phyloP scores from a whole-genome alignment of 1,140 invertebrate species.

The Platyscapa corneri region DNA sequence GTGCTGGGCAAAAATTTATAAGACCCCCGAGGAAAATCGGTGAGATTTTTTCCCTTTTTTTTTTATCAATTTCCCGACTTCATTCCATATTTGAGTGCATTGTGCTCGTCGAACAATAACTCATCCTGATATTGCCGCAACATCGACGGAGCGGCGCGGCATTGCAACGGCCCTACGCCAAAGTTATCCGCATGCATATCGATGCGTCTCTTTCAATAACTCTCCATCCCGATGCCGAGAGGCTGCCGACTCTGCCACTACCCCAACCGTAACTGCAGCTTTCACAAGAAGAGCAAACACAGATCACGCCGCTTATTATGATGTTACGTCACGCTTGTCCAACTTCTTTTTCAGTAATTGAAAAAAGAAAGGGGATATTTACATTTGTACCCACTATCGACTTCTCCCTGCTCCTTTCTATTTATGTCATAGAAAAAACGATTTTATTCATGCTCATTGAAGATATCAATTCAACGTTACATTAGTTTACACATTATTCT shows the following conservation, averaged over 20 bases:
- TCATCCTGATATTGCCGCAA: slow-evolving; percentile 66
- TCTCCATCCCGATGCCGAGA: not conserved
- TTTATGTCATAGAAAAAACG: not conserved
- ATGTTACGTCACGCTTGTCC: slow-evolving; percentile 21
- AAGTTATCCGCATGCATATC: slow-evolving; percentile 52
- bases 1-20: slow-evolving; percentile 58
- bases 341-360: slow-evolving; percentile 39
- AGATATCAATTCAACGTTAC: too few relatives aligned
- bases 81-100: slow-evolving; percentile 67
- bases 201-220: slow-evolving; percentile 53
- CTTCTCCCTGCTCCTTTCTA: not conserved
- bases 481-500: too few relatives aligned
- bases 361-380: not conserved
- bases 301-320: slow-evolving; percentile 37
- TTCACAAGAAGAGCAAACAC: slow-evolving; percentile 21
- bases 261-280: not conserved
- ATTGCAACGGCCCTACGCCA: slow-evolving; percentile 42
- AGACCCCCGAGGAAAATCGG: slow-evolving; percentile 55
- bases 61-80: slow-evolving; percentile 65
- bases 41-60: too few relatives aligned
- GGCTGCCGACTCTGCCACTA: not conserved
- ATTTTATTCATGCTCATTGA: not conserved
- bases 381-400: too few relatives aligned
- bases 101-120: slow-evolving; percentile 67
- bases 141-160: slow-evolving; percentile 37